Evolutionary conservation across 2,888 invertebrate species (phyloP), one percentile per base, ranked within the genome.

Genomic region (Chloroclystis v-ata): DNA sequence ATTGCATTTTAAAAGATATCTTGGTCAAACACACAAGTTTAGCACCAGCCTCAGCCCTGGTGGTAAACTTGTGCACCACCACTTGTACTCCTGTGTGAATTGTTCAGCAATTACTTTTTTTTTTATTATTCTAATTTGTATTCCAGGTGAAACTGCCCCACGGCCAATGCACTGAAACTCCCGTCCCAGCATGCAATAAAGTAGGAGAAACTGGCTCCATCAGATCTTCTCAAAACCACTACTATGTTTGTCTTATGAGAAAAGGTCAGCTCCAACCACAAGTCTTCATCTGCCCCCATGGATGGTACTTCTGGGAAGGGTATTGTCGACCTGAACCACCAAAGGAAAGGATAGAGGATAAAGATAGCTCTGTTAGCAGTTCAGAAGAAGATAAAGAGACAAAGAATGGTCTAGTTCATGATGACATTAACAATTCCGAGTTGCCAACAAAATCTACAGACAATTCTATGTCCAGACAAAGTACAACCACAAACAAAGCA

Each of bases 251-350:
- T 30, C 65, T 85, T 1, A 61, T 61, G 12, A 81, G 71, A 32
- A 53, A 68, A 0, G 69, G 72, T 0, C 28, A 16, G 0, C 41
- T 83, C 0, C 70, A 75, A 14, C 83, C 87, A 2, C 86, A 86
- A 59, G 56, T 87, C 12, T 85, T 87, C 61, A 73, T 86, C 32
- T 87, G 87, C 33, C 87, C 87, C 0, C 77, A 85, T 43, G 87
- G 87, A 5, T 85, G 82, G 82, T 71, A 64, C 54, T 86, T 82
- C 61, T 74, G 71, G 64, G 73, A 72, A 1, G 78, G 76, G 1
- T 85, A 71, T 61, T 87, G 87, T 40, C 71, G 71, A 10, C 76
- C 81, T 5, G 50, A 50, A 28, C 11, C 37, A 14, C 32, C 16
- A n/a, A n/a, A 16, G n/a, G 6, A 4, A 32, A n/a, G n/a, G n/a